Conservation (phyloP, 2,797 vertebrate genomes). For the Champsocephalus esox region DNA sequence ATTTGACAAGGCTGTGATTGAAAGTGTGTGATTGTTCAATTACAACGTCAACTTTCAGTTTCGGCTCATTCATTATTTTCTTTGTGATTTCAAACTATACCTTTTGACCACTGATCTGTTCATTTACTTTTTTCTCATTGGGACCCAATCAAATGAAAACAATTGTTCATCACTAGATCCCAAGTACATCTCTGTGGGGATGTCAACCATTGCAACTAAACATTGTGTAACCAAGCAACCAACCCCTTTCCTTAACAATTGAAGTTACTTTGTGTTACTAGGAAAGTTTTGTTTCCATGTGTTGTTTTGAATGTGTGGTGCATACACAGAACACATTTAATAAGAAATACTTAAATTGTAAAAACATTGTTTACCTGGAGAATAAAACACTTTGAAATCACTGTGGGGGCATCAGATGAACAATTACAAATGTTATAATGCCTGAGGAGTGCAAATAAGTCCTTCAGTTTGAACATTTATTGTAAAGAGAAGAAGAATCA, state of each 20-base stretch:
- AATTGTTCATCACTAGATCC: too few species aligned
- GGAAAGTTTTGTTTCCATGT: background rate
- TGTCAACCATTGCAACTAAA: slow-evolving; percentile 1
- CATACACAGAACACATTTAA: background rate
- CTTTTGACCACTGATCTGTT: background rate
- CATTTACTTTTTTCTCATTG: background rate
- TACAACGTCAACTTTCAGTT: background rate
- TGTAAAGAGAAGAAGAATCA: background rate
- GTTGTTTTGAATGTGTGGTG: background rate
- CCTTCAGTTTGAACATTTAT: slow-evolving; percentile 4
- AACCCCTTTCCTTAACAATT: slow-evolving; percentile 11
- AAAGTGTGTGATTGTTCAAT: background rate
- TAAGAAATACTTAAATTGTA: background rate
- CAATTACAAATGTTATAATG: background rate
- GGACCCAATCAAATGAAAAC: background rate
- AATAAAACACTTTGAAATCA: background rate
- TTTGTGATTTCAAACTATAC: too few species aligned
- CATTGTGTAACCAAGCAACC: slow-evolving; percentile 30
- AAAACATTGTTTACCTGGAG: background rate
- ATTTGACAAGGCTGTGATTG: background rate
- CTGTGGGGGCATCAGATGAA: background rate
- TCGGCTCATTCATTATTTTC: background rate
- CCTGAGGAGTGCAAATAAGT: background rate
- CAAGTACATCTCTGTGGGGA: background rate
- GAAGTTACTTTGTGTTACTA: slow-evolving; percentile 7